phyloP scores from a whole-genome alignment of 2,888 invertebrate genomes.

The Globia sparganii region DNA sequence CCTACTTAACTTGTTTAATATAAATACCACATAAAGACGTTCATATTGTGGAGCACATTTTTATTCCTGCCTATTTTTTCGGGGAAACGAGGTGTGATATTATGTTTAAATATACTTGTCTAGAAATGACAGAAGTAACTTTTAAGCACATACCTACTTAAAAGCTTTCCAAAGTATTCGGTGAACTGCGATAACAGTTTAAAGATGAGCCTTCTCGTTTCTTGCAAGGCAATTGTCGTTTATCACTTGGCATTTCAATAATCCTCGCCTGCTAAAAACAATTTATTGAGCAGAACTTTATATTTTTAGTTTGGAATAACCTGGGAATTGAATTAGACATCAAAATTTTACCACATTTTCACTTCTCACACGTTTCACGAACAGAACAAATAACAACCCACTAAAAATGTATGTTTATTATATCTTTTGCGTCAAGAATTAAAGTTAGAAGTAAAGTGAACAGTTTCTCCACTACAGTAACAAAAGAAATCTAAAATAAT shows the following conservation, averaged over 20 bases:
- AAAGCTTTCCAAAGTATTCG: background rate
- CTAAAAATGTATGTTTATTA: slow-evolving; percentile 43
- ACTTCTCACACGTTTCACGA: background rate
- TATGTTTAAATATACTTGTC: background rate
- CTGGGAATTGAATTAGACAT: background rate
- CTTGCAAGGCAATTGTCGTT: background rate
- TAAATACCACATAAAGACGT: too few species aligned
- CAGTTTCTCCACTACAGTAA: slow-evolving; percentile 30
- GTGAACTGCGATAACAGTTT: background rate
- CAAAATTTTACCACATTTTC: slow-evolving; percentile 6
- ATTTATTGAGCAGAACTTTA: background rate
- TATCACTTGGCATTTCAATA: background rate
- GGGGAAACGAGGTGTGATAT: background rate
- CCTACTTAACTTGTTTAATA: too few species aligned
- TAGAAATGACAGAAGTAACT: background rate
- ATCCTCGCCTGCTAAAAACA: background rate
- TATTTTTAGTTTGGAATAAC: too few species aligned
- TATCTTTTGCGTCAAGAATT: slow-evolving; percentile 39
- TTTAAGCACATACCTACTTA: background rate
- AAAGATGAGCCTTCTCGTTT: slow-evolving; percentile 6
- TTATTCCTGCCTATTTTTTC: background rate
- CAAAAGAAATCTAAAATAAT: slow-evolving; percentile 39
- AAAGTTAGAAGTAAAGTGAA: slow-evolving; percentile 37
- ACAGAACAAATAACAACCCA: slow-evolving; percentile 8
- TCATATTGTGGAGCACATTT: too few species aligned